phyloP scores from a whole-genome alignment of 2,888 invertebrate genomes.

The Eugnorisma glareosa region DNA sequence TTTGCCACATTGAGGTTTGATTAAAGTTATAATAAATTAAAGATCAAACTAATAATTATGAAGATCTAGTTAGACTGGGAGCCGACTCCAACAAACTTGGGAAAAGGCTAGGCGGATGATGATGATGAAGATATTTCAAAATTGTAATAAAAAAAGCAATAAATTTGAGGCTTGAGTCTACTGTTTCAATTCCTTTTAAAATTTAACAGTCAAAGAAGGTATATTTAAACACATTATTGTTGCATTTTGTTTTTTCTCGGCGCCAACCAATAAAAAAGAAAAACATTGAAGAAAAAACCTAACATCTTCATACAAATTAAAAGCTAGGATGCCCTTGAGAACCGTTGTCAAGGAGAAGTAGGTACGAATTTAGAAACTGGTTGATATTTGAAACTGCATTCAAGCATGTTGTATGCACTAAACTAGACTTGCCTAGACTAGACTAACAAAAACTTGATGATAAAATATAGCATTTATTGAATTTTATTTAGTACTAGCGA shows the following conservation, averaged over 20 bases:
- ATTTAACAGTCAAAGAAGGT: not conserved
- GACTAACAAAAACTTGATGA: constrained; percentile 46
- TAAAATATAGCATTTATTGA: constrained; percentile 11
- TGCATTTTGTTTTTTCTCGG: constrained; percentile 14
- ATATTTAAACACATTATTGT: too few relatives aligned
- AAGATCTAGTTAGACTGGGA: too few relatives aligned
- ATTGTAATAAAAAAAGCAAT: not conserved
- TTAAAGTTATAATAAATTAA: not conserved
- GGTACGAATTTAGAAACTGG: constrained; percentile 38
- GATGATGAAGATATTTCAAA: too few relatives aligned
- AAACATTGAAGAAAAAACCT: constrained; percentile 34
- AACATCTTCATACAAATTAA: constrained; percentile 30
- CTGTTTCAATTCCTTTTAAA: too few relatives aligned
- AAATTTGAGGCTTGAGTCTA: not conserved
- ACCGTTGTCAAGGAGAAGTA: constrained; percentile 49
- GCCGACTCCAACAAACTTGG: too few relatives aligned
- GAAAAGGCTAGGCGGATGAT: too few relatives aligned
- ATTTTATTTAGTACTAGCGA: too few relatives aligned
- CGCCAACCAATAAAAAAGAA: constrained; percentile 12
- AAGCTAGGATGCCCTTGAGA: constrained; percentile 51
- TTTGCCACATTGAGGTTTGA: not conserved
- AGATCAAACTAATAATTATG: too few relatives aligned
- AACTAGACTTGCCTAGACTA: constrained; percentile 18
- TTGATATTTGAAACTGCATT: constrained; percentile 57
- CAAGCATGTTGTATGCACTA: constrained; percentile 29